Base-by-base conservation (phyloP, 2,888 invertebrate species). In the Pyrrhosoma nymphula region DNA sequence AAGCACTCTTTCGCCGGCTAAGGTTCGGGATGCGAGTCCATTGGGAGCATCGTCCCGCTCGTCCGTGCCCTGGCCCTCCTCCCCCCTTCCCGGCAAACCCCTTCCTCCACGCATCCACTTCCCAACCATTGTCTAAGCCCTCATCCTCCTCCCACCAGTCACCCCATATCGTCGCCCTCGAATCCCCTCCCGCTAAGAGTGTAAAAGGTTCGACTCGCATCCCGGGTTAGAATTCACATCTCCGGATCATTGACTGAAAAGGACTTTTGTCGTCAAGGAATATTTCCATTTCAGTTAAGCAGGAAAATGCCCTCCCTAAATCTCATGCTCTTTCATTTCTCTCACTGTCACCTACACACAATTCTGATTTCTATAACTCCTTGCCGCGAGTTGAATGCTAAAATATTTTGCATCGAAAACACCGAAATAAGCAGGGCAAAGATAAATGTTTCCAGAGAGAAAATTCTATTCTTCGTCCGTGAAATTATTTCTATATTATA, bases 1-100 rank as follows among this genome's bases (percentile, higher is more conserved):
- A 93, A 93, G 93, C 69, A 69, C 69, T 93, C 93, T 93, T 75
- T 69, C 75, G 82, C 69, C 69, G 55, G 39, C 69, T 47, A 26
- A 63, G 60, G 91, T 91, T 93, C n/a, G 30, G 69, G 93, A 93
- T 39, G 26, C 93, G 75, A 93, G 47, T 93, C 93, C 93, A 56
- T 30, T 55, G 93, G 93, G 93, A 93, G 75, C 63, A n/a, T 91
- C 56, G 23, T 63, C 35, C 47, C 88, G 35, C 88, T 35, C 88
- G 18, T 39, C 26, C 26, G 18, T 56, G 18, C 55, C 56, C 56
- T 56, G 12, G 60, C 47, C 8, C 30, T 90, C 55, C n/a, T n/a
- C n/a, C 2, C 47, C 47, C 47, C 47, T 47, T 47, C 90, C 26
- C 69, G 60, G 47, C 55, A 35, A 47, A n/a, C n/a, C 26, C 55